Conservation (phyloP, 2,888 invertebrate genomes). For the Acrocyrtus sp. region DNA sequence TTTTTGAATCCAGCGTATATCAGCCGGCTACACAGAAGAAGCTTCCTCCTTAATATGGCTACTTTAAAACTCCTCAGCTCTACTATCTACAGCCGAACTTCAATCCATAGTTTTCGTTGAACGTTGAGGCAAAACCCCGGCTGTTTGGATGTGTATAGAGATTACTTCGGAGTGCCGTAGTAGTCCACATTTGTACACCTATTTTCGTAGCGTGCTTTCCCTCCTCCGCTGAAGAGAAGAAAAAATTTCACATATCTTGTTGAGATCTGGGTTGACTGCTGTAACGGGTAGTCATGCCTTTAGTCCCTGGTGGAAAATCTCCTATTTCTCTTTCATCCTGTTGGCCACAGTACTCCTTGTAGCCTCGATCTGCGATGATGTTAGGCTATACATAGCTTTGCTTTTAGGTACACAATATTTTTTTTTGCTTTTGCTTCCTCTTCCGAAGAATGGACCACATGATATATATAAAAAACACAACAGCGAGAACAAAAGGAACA, state of each 20-base stretch:
- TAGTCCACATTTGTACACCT: not conserved
- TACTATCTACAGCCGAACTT: too few species aligned
- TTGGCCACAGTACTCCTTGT: not conserved
- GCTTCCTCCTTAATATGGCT: too few species aligned
- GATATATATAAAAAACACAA: constrained; percentile 7
- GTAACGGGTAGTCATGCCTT: not conserved
- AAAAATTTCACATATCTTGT: constrained; percentile 37
- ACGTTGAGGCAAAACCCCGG: not conserved
- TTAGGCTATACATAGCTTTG: too few species aligned
- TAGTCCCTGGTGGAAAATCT: constrained; percentile 34
- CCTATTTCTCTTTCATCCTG: not conserved
- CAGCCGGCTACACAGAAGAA: too few species aligned
- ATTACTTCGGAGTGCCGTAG: not conserved
- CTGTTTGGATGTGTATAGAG: not conserved
- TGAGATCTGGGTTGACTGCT: constrained; percentile 44
- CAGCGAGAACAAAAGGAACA: constrained; percentile 9
- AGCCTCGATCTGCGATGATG: too few species aligned
- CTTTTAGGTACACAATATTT: too few species aligned
- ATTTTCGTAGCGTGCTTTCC: not conserved
- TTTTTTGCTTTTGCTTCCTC: too few species aligned
- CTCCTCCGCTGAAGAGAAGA: constrained; percentile 11
- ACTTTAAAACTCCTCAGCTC: too few species aligned
- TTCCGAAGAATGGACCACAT: not conserved
- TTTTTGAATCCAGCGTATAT: too few species aligned
- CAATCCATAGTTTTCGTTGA: too few species aligned